Evolutionary conservation across 1,140 invertebrate genomes (phyloP).

Genomic region (Saxidomus purpurata): DNA sequence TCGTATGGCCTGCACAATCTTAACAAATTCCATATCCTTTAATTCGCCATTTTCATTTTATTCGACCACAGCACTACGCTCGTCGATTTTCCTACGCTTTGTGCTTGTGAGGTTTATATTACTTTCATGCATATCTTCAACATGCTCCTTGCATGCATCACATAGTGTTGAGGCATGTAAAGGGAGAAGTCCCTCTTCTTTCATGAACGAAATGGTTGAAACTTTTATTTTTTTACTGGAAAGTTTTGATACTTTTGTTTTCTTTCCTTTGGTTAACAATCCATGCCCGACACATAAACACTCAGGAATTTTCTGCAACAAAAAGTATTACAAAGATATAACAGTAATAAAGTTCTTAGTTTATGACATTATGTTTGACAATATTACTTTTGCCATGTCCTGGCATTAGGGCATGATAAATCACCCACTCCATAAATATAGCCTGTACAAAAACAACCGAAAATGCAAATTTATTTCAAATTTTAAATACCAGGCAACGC

Average conservation of each 20-base stretch:
- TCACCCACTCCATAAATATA: too few species aligned
- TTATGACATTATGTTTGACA: too few species aligned
- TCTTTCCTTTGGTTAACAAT: background rate
- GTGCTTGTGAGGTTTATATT: background rate
- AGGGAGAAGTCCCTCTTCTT: background rate
- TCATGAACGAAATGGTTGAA: background rate
- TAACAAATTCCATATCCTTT: background rate
- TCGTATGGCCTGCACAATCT: background rate
- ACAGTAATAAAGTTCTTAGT: too few species aligned
- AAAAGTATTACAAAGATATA: too few species aligned
- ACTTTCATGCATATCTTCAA: background rate
- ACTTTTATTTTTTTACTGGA: slow-evolving; percentile 15
- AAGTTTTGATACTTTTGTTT: background rate
- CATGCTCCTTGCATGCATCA: background rate
- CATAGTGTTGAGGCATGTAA: background rate
- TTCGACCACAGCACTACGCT: background rate
- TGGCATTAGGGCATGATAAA: too few species aligned
- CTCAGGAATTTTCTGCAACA: background rate
- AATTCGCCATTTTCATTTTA: background rate
- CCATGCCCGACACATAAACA: background rate
- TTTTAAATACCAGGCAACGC: too few species aligned
- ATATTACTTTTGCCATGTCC: too few species aligned
- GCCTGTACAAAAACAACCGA: too few species aligned
- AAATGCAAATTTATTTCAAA: too few species aligned
- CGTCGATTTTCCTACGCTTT: background rate